Percentiles rank a stretch among this genome's conserved stretches.
Evolutionary conservation across 2,888 invertebrate species (phyloP).

Genomic region (Lymantria monacha): DNA sequence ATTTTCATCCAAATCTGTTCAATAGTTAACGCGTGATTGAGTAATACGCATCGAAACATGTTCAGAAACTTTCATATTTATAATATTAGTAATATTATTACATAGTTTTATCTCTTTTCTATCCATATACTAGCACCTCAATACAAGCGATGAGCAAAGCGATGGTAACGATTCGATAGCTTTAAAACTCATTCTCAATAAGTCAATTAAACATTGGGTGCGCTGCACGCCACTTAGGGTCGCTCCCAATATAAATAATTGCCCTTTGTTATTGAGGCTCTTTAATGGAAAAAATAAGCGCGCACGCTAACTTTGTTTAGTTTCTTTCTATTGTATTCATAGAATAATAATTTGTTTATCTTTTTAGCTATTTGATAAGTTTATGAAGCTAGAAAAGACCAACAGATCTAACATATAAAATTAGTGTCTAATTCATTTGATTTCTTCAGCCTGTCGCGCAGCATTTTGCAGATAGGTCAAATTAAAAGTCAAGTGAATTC

Average conservation of each 20-base stretch:
- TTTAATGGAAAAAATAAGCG: constrained; percentile 43
- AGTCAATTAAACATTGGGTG: constrained; percentile 79
- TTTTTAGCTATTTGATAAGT: neutral
- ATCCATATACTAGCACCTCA: constrained; percentile 39
- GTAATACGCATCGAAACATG: too few relatives aligned
- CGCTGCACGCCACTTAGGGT: constrained; percentile 73
- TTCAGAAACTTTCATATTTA: too few relatives aligned
- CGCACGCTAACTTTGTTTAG: constrained; percentile 15
- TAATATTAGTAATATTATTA: too few relatives aligned
- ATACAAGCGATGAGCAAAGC: constrained; percentile 55
- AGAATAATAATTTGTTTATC: neutral
- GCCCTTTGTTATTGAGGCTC: constrained; percentile 70
- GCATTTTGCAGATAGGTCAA: too few relatives aligned
- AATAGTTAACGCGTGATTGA: too few relatives aligned
- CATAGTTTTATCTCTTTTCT: constrained; percentile 1
- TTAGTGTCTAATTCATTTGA: too few relatives aligned
- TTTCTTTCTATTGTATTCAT: constrained; percentile 2
- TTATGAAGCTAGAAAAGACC: too few relatives aligned
- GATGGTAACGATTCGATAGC: constrained; percentile 60
- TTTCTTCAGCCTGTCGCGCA: too few relatives aligned
- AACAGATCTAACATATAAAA: too few relatives aligned
- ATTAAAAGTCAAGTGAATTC: too few relatives aligned
- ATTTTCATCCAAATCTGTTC: too few relatives aligned
- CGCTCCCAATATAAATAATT: constrained; percentile 71
- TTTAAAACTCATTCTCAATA: constrained; percentile 78